These are phyloP conservation scores for Panurus biarmicus DNA, from an alignment of 2,113 vertebrate species.

Conservation along the genomic window DNA sequence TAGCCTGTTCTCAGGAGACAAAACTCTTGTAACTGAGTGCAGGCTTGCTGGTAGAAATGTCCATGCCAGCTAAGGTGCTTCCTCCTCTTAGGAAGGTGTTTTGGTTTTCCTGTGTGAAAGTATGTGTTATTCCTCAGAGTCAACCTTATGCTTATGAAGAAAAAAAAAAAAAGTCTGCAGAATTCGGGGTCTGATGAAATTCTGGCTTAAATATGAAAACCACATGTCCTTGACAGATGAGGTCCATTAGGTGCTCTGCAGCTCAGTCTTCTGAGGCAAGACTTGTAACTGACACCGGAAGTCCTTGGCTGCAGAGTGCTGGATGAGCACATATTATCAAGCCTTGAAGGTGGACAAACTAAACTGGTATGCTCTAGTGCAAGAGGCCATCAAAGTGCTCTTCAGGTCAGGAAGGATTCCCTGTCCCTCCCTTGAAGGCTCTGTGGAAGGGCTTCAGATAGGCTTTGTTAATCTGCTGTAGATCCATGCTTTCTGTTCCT, in stretches of 20 bases:
- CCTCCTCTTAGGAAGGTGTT: background rate
- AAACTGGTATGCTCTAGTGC: background rate
- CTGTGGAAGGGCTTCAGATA: background rate
- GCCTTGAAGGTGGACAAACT: background rate
- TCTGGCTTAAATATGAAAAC: background rate
- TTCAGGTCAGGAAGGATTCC: background rate
- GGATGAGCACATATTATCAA: background rate
- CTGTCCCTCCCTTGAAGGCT: background rate
- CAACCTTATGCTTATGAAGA: background rate
- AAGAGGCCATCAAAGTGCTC: background rate
- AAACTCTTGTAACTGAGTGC: background rate
- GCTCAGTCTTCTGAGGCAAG: background rate
- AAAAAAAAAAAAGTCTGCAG: background rate
- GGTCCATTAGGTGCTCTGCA: background rate
- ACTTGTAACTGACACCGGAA: background rate
- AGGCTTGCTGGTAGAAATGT: background rate
- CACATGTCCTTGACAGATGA: background rate
- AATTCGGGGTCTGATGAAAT: background rate
- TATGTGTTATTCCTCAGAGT: background rate
- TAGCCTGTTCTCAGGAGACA: background rate
- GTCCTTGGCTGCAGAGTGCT: background rate
- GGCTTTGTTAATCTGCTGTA: background rate
- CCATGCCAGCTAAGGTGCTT: background rate
- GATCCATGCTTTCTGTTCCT: background rate
- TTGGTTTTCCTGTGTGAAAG: background rate